Percentiles rank a stretch among this genome's conserved stretches.
These are phyloP conservation scores for Tenthredo livida DNA, from an alignment of 2,888 invertebrate species.

Conservation along the genomic window DNA sequence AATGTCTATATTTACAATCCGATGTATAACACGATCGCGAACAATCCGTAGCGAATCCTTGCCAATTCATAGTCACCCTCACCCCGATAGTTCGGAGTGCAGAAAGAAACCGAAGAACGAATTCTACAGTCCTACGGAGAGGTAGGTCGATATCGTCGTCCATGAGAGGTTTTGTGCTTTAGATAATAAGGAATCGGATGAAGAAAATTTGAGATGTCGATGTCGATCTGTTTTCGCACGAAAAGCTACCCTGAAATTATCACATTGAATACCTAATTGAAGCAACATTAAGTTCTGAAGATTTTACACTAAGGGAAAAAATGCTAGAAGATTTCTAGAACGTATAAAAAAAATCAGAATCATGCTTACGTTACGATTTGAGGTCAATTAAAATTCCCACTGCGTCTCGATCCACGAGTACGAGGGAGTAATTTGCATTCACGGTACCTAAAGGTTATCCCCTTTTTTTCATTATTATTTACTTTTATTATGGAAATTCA, in stretches of 20 bases:
- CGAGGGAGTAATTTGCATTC: conserved; percentile 35
- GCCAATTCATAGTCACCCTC: not conserved
- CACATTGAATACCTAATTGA: not conserved
- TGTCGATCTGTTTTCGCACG: not conserved
- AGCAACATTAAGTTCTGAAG: not conserved
- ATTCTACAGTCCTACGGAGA: not conserved
- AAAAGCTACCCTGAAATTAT: not conserved
- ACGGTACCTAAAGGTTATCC: conserved; percentile 24
- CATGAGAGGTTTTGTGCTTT: not conserved
- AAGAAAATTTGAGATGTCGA: not conserved
- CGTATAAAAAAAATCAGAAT: not conserved
- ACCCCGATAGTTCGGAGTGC: too few relatives aligned
- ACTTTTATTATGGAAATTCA: not conserved
- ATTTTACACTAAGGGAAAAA: not conserved
- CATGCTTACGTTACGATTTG: conserved; percentile 5
- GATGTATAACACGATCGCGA: not conserved
- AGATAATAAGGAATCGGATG: not conserved
- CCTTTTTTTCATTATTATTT: not conserved
- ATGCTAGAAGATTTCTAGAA: not conserved
- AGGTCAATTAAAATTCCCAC: conserved; percentile 34
- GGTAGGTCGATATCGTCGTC: not conserved
- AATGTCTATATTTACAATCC: not conserved
- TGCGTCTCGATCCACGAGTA: not conserved
- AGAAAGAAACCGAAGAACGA: not conserved
- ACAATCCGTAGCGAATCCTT: not conserved